These are phyloP conservation scores for Periphyllus acericola DNA, from an alignment of 2,888 invertebrate species.

Conservation along the genomic window DNA sequence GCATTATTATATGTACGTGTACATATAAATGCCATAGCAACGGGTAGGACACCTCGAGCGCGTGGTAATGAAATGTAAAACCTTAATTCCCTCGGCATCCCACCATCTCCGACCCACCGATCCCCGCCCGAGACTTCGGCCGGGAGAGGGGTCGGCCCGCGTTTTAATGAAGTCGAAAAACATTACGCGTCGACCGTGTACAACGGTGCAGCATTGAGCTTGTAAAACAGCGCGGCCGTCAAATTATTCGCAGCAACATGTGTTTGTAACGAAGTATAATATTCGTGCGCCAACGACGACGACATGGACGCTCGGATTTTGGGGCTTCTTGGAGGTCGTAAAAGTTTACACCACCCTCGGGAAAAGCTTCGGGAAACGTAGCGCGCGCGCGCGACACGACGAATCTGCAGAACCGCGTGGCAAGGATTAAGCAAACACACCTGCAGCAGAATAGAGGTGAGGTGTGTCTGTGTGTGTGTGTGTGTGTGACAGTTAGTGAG, in stretches of 20 bases:
- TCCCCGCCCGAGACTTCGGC: background rate
- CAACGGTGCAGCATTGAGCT: too few species aligned
- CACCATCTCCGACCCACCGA: background rate
- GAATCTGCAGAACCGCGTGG: background rate
- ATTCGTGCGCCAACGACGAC: background rate
- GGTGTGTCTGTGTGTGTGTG: too few species aligned
- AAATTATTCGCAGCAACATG: slow-evolving; percentile 23
- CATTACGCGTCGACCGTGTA: too few species aligned
- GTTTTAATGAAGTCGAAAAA: slow-evolving; percentile 22
- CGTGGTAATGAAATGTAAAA: background rate
- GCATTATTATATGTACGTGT: background rate
- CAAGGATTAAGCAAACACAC: background rate
- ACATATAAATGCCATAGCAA: background rate
- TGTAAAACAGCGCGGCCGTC: background rate
- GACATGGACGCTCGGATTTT: background rate
- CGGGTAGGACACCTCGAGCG: background rate
- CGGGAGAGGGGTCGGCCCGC: too few species aligned
- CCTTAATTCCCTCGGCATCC: background rate
- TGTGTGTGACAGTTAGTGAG: too few species aligned
- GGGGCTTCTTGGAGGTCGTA: slow-evolving; percentile 16
- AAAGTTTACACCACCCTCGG: slow-evolving; percentile 25
- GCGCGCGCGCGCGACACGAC: background rate
- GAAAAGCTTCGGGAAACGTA: background rate
- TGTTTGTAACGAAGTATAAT: background rate
- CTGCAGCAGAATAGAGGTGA: too few species aligned